These are phyloP conservation scores for Drosophila lutescens DNA, from an alignment of 2,888 invertebrate species.

Conservation along the genomic window DNA sequence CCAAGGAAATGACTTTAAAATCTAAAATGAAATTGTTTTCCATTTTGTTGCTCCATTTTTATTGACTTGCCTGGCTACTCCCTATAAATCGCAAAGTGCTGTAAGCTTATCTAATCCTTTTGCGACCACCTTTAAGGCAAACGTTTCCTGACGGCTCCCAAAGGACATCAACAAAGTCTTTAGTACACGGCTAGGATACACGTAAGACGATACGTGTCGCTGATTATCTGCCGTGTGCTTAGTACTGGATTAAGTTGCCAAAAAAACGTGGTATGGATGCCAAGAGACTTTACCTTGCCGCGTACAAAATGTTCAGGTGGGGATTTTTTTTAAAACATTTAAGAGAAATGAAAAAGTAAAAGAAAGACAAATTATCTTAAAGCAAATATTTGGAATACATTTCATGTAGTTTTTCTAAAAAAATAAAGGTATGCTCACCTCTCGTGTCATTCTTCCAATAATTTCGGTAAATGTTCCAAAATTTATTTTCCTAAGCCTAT, in stretches of 20 bases:
- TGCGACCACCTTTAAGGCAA: slow-evolving; percentile 2
- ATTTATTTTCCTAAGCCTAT: no score
- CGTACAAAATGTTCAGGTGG: slow-evolving; percentile 3
- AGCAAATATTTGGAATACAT: no score
- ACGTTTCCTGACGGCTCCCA: slow-evolving; percentile 4
- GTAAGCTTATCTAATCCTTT: slow-evolving; percentile 20
- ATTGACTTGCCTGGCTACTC: not conserved
- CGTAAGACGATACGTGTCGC: slow-evolving; percentile 64
- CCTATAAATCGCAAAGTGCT: not conserved
- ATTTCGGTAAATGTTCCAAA: no score
- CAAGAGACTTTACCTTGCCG: slow-evolving; percentile 6
- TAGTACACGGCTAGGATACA: slow-evolving; percentile 41
- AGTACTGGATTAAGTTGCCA: slow-evolving; percentile 68
- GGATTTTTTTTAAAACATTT: not conserved
- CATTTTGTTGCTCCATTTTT: not conserved
- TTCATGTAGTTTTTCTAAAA: no score
- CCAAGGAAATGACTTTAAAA: no score
- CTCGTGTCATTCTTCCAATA: no score
- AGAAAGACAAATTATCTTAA: no score
- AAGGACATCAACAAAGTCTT: slow-evolving; percentile 16
- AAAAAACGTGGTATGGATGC: slow-evolving; percentile 55
- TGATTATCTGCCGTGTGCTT: slow-evolving; percentile 74
- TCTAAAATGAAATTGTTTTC: not conserved
- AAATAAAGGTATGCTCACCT: no score
- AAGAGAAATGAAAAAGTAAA: not conserved